Base-by-base conservation (phyloP, 2,888 invertebrate genomes). In the Xiphydria camelus region DNA sequence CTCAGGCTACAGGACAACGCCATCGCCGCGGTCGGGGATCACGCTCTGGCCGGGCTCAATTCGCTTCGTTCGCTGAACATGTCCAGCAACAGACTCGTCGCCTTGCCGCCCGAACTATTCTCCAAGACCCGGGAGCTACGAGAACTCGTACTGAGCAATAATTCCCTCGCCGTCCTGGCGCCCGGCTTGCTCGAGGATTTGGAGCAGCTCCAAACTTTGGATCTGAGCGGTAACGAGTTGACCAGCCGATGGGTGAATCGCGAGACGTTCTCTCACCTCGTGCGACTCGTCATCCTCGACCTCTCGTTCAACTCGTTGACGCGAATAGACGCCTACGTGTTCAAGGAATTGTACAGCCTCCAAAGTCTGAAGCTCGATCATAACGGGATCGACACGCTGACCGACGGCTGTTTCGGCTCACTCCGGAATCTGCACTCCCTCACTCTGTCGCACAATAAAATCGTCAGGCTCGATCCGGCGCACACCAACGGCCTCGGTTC, bases 241-340 rank as follows among this genome's bases (percentile, higher is more conserved):
- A 85, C 86, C n/a, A 88, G 86, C 65, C 84, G 83, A 56, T 88
- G 87, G 86, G 84, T 90, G 37, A 87, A 87, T 60, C 80, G 86
- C 62, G 87, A 88, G 61, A 87, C 89, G 17, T 90, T 91, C 76
- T 82, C 86, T 17, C 86, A 86, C 49, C 78, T 91, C 36, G 83
- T 85, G 4, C 82, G 88, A 31, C 79, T 91, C 22, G 85, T 89
- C 44, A 83, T 88, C 44, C 78, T 91, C 47, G 88, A 90, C 75
- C 76, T 91, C 55, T 85, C 87, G 1, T 80, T 84, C 73, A 91
- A 91, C 74, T 78, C 82, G 59, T 79, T 91, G 43, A 84, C 83
- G 6, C 83, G 85, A 68, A 83, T 91, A 60, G 87, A 89, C 71
- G 78, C 83, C 7, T 78, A 83, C 55, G 78, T 88, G 37, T 90